Evolutionary conservation across 2,797 vertebrate species (phyloP).

Genomic region (Helicolenus hilgendorfi): DNA sequence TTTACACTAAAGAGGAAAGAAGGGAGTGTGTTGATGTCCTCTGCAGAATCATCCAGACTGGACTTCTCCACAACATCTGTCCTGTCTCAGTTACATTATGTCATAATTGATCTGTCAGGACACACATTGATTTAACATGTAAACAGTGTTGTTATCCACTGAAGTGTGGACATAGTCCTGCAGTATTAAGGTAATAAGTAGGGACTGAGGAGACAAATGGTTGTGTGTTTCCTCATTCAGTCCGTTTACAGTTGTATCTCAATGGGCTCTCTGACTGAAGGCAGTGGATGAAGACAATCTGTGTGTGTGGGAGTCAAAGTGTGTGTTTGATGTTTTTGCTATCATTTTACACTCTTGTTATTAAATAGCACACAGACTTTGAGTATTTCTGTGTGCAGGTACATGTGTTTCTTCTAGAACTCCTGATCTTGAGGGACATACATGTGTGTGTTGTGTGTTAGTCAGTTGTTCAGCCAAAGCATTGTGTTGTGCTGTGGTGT

Average conservation of each 20-base stretch:
- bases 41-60: background rate
- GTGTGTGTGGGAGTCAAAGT: background rate
- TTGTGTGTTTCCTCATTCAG: background rate
- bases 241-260: conserved; percentile 9
- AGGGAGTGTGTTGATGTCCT: background rate
- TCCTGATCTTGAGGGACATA: background rate
- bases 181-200: background rate
- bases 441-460: background rate
- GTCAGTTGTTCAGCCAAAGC: background rate
- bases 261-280: conserved; percentile 2
- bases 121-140: background rate
- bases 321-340: background rate
- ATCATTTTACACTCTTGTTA: background rate
- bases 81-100: background rate
- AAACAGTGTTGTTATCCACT: background rate
- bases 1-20: background rate
- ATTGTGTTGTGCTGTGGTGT: background rate
- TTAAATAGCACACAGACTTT: background rate
- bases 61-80: background rate
- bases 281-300: background rate
- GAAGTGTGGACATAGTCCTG: background rate
- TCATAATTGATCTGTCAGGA: background rate
- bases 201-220: background rate
- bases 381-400: background rate
- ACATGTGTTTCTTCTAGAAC: background rate